Conservation (phyloP, 2,797 vertebrate species). For the Pachyuromys duprasi region DNA sequence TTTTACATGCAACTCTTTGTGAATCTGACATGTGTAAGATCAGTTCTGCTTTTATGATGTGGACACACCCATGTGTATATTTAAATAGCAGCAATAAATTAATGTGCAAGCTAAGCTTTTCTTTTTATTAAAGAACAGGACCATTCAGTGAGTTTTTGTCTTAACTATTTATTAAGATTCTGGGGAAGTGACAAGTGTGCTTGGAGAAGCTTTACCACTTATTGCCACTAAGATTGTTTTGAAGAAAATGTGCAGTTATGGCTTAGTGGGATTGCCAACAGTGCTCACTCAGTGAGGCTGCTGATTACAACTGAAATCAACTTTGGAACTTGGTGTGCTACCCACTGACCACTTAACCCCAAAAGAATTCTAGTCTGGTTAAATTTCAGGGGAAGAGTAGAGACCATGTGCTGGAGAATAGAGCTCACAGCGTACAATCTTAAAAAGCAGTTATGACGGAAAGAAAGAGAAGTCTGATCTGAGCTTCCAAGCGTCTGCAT, state of each 20-base stretch:
- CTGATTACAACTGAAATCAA: constrained; percentile 1
- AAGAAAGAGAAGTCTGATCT: background rate
- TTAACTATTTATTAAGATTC: constrained; percentile 50
- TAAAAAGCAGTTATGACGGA: background rate
- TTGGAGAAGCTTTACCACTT: background rate
- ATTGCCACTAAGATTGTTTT: constrained; percentile 42
- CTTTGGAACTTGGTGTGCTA: background rate
- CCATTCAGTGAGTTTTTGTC: background rate
- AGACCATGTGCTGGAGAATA: background rate
- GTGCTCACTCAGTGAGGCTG: background rate
- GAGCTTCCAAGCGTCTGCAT: background rate
- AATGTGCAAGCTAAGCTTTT: background rate
- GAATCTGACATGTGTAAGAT: background rate
- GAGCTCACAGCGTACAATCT: background rate
- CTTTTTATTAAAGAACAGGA: background rate
- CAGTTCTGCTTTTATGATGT: background rate
- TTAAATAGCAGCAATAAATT: background rate
- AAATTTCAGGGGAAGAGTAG: background rate
- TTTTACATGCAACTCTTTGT: background rate
- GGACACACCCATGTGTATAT: background rate
- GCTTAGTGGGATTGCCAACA: background rate
- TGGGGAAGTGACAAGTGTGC: background rate
- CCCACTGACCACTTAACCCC: background rate
- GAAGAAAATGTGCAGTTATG: constrained; percentile 13
- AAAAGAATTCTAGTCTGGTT: background rate